Evolutionary conservation across 2,888 invertebrate species (phyloP).

Genomic region (Nemotelus pantherinus): DNA sequence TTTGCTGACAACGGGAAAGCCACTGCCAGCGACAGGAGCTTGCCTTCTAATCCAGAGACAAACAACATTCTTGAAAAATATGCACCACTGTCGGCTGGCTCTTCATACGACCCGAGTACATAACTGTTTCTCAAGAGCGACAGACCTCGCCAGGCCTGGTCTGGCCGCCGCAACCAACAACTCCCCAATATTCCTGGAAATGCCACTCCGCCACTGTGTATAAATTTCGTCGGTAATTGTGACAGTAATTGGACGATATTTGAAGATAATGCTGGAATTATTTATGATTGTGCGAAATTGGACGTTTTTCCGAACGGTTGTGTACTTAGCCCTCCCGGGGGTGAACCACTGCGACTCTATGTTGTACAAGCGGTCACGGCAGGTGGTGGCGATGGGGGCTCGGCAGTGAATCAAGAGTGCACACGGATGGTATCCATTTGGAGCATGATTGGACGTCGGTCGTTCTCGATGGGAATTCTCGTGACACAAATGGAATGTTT

Average conservation of each 20-base stretch:
- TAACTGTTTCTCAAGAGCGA: background rate
- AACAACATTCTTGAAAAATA: slow-evolving; percentile 25
- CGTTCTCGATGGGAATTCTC: slow-evolving; percentile 33
- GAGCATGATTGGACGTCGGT: background rate
- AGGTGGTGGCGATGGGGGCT: background rate
- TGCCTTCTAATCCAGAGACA: background rate
- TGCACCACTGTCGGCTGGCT: background rate
- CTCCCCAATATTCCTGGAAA: background rate
- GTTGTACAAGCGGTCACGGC: background rate
- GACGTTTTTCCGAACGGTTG: slow-evolving; percentile 34
- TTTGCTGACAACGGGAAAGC: slow-evolving; percentile 10
- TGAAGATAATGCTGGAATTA: slow-evolving; percentile 55
- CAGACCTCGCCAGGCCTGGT: background rate
- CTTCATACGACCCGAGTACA: background rate
- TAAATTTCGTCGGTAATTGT: slow-evolving; percentile 60
- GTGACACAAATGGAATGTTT: slow-evolving; percentile 43
- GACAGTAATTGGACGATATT: slow-evolving; percentile 64
- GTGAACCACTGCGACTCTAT: background rate
- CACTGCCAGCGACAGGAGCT: slow-evolving; percentile 5
- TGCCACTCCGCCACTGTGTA: slow-evolving; percentile 46
- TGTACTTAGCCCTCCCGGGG: slow-evolving; percentile 18
- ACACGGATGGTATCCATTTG: background rate
- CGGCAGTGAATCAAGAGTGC: background rate
- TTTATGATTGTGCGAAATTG: slow-evolving; percentile 45
- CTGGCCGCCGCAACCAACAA: background rate